Base-by-base conservation (phyloP, 2,797 vertebrate species). In the Delichon dasypus region DNA sequence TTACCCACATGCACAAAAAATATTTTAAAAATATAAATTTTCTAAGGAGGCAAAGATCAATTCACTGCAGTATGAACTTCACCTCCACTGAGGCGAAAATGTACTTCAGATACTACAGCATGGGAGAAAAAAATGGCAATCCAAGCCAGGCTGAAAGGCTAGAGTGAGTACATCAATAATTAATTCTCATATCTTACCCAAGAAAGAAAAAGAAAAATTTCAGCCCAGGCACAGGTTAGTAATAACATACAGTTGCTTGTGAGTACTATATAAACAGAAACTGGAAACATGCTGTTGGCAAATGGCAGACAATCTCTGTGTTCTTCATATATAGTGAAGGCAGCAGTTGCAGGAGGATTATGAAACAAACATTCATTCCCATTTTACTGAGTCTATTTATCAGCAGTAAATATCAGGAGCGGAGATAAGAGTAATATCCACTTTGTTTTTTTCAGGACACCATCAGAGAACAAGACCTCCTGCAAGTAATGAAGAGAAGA, bases 401-500 rank as follows among this genome's bases (percentile, higher is more conserved):
- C 57, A 44, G 77, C 45, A 94, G 87, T 55, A 91, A 87, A 79
- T 91, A 95, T 54, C 92, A 92, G 58, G 89, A 67, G 62, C 38
- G 10, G 48, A 94, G 82, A 90, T 94, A 94, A 76, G 73, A 76
- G 79, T 78, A 81, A 95, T 44, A 94, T 70, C 79, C 84, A 92
- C 71, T 86, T 85, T 70, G 66, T 90, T 29, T 91, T 93, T 95
- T 86, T 80, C 93, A 71, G 91, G 88, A 91, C 67, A 60, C 57
- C 89, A 50, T 73, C 85, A 73, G 77, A 93, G 89, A 85, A 89
- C 73, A 85, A 85, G 78, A 81, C 77, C 71, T 92, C 82, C 94
- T 97, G 86, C 87, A 90, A 95, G 68, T 74, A 93, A 93, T 36
- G 73, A 96, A 47, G 90, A 93, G 79, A 88, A 92, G 87, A 76